These are phyloP conservation scores for Bombus polaris DNA, from an alignment of 1,140 invertebrate species.

Conservation along the genomic window DNA sequence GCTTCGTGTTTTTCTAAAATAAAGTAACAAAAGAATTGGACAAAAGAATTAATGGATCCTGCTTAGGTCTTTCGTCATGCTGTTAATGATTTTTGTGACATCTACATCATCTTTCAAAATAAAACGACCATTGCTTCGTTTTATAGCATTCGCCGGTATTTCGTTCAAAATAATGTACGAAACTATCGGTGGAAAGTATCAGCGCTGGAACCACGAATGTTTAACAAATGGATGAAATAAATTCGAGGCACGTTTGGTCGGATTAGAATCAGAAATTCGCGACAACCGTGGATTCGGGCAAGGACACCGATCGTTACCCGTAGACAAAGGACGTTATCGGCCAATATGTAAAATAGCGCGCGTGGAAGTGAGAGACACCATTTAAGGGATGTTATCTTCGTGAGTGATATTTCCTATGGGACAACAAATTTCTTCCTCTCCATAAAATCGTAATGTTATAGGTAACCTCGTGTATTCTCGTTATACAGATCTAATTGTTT, in stretches of 20 bases:
- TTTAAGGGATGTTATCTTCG: conserved; percentile 1
- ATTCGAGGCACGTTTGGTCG: background rate
- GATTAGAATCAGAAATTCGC: conserved; percentile 4
- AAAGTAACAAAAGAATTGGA: background rate
- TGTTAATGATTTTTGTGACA: background rate
- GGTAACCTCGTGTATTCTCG: background rate
- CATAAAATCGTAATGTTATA: background rate
- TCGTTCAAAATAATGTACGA: background rate
- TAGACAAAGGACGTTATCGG: conserved; percentile 4
- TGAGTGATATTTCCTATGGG: conserved; percentile 6
- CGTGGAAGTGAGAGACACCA: background rate
- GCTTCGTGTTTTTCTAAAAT: background rate
- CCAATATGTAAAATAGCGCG: background rate
- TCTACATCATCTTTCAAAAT: background rate
- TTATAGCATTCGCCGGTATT: background rate
- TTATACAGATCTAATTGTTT: conserved; percentile 7
- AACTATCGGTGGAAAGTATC: too few relatives aligned
- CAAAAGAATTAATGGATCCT: background rate
- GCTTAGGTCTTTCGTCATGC: background rate
- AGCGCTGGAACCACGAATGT: background rate
- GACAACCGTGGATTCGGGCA: background rate
- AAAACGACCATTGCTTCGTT: too few relatives aligned
- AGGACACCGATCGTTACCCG: background rate
- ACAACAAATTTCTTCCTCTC: conserved; percentile 10
- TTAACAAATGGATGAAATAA: background rate